Evolutionary conservation across 2,797 vertebrate genomes (phyloP).

Genomic region (Falco concolor): DNA sequence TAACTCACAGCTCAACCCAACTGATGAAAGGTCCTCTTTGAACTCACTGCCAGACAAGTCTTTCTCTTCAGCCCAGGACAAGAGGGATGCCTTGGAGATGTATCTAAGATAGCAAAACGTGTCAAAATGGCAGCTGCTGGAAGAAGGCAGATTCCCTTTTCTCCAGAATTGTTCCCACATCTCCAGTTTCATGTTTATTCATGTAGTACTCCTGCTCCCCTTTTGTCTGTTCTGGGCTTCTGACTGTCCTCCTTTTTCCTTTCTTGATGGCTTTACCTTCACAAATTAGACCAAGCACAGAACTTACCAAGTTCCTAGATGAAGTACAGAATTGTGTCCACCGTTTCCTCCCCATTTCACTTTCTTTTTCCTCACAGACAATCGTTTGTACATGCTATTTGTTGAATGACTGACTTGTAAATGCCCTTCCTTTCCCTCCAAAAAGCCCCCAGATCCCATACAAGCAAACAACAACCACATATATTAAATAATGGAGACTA

Average conservation of each 20-base stretch:
- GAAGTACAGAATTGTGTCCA: background rate
- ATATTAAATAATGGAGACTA: conserved; percentile 19
- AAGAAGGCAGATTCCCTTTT: background rate
- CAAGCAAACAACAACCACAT: background rate
- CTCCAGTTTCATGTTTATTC: background rate
- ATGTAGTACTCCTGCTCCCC: background rate
- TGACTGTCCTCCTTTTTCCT: background rate
- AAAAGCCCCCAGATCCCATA: background rate
- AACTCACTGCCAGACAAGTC: background rate
- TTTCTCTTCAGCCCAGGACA: conserved; percentile 5
- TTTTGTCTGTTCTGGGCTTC: background rate
- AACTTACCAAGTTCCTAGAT: background rate
- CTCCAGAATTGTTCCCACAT: background rate
- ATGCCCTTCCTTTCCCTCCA: background rate
- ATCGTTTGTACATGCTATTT: background rate
- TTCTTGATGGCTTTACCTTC: background rate
- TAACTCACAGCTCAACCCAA: conserved; percentile 26
- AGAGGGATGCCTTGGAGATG: background rate
- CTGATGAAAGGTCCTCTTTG: conserved; percentile 22
- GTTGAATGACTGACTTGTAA: background rate
- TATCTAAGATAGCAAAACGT: background rate
- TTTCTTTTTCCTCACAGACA: background rate
- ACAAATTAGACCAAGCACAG: background rate
- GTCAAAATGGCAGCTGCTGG: conserved; percentile 14
- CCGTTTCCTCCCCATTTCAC: background rate